Percentiles rank a stretch among this genome's conserved stretches.
Conservation (phyloP, 2,113 vertebrate species). For the Pyxicephalus adspersus region DNA sequence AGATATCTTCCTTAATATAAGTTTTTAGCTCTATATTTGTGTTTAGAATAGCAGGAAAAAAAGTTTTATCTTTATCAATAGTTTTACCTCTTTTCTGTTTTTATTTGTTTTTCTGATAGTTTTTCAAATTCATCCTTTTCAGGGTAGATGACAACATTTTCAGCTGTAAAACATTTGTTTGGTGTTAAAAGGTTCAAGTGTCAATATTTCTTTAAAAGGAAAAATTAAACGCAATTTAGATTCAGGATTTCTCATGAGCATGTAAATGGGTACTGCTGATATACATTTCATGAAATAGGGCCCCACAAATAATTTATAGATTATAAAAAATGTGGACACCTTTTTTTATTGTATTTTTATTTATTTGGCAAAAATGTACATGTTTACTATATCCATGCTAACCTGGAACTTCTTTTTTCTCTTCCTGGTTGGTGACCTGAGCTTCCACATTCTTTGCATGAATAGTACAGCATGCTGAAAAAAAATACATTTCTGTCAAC, state of each 20-base stretch:
- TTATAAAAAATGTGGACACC: too few species aligned
- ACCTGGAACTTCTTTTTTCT: slow-evolving; percentile 94
- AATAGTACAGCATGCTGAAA: slow-evolving; percentile 88
- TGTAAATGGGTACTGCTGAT: not conserved
- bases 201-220: not conserved
- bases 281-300: not conserved
- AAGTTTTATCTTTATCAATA: not conserved
- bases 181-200: not conserved
- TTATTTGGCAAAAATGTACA: too few species aligned
- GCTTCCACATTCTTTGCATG: slow-evolving; percentile 88
- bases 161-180: slow-evolving; percentile 64
- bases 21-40: too few species aligned
- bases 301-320: too few species aligned
- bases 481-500: slow-evolving; percentile 52
- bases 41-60: too few species aligned
- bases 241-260: too few species aligned
- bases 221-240: too few species aligned
- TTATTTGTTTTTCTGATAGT: slow-evolving; percentile 85
- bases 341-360: too few species aligned
- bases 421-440: slow-evolving; percentile 86
- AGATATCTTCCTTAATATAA: too few species aligned
- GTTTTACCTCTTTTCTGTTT: slow-evolving; percentile 88
- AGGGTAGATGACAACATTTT: slow-evolving; percentile 90
- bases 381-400: slow-evolving; percentile 42
- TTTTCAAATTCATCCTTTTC: slow-evolving; percentile 98